Conservation (phyloP, 2,888 invertebrate species). For the Dynastes grantii region DNA sequence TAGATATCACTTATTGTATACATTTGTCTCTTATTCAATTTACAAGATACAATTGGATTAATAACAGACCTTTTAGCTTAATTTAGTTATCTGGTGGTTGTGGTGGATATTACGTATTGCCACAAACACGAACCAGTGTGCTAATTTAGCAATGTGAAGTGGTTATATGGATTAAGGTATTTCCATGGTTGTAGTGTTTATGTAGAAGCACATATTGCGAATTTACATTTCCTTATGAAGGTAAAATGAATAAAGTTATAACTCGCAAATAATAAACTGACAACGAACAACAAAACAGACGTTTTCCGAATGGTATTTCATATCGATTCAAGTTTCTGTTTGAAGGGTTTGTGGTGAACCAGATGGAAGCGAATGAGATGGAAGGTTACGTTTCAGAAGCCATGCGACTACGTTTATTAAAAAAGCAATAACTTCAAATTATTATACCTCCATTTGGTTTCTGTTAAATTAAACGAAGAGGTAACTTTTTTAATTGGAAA, state of each 20-base stretch:
- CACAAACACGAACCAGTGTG: too few species aligned
- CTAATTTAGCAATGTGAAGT: too few species aligned
- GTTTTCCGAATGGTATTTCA: background rate
- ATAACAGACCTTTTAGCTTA: background rate
- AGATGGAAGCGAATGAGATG: background rate
- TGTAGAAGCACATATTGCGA: too few species aligned
- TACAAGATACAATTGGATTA: background rate
- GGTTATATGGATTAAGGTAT: too few species aligned
- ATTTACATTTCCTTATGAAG: too few species aligned
- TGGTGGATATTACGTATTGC: too few species aligned
- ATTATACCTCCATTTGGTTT: background rate
- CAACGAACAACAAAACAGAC: too few species aligned
- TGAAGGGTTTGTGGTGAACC: slow-evolving; percentile 1
- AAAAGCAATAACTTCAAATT: background rate
- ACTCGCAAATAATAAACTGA: too few species aligned
- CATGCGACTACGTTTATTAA: background rate
- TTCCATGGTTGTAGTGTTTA: too few species aligned
- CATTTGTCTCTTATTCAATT: background rate
- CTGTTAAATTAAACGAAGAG: background rate
- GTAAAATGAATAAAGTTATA: too few species aligned
- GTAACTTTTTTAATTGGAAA: slow-evolving; percentile 3
- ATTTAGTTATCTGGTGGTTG: background rate
- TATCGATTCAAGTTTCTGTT: background rate
- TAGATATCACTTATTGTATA: background rate
- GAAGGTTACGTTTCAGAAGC: background rate